Evolutionary conservation across 2,888 invertebrate species (phyloP).

Genomic region (Synergus gifuensis): DNA sequence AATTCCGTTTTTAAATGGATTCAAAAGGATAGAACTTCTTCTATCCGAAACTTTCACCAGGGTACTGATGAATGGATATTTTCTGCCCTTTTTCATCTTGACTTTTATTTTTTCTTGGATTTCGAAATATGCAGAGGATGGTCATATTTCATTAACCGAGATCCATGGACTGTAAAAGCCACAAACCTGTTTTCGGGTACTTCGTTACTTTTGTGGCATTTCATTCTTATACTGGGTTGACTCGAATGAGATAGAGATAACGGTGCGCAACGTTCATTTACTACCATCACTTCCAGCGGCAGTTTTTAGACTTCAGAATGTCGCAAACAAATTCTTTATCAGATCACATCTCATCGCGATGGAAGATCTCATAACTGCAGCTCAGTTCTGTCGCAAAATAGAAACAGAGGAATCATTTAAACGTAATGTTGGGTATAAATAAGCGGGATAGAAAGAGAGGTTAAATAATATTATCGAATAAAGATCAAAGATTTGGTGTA

Average conservation of each 20-base stretch:
- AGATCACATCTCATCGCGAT: slow-evolving; percentile 43
- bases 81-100: background rate
- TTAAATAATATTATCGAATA: slow-evolving; percentile 9
- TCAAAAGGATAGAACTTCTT: too few relatives aligned
- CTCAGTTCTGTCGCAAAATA: slow-evolving; percentile 24
- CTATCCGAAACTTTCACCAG: too few relatives aligned
- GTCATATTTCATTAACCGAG: slow-evolving; percentile 19
- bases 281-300: slow-evolving; percentile 29
- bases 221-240: slow-evolving; percentile 20
- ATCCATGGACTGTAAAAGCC: slow-evolving; percentile 13
- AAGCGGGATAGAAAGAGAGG: background rate
- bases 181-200: slow-evolving; percentile 27
- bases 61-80: background rate
- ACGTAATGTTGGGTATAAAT: slow-evolving; percentile 11
- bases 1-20: too few relatives aligned
- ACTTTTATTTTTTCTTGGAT: slow-evolving; percentile 8
- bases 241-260: slow-evolving; percentile 47
- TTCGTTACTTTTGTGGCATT: slow-evolving; percentile 29
- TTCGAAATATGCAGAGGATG: slow-evolving; percentile 12
- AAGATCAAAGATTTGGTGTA: slow-evolving; percentile 14
- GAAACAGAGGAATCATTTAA: slow-evolving; percentile 22
- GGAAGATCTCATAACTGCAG: slow-evolving; percentile 36
- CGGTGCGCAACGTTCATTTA: slow-evolving; percentile 36
- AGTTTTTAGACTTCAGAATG: slow-evolving; percentile 45
- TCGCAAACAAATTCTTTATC: slow-evolving; percentile 46